Percentiles rank a stretch among this genome's conserved stretches.
Evolutionary conservation across 2,888 invertebrate species (phyloP).

Genomic region (Machimus atricapillus): DNA sequence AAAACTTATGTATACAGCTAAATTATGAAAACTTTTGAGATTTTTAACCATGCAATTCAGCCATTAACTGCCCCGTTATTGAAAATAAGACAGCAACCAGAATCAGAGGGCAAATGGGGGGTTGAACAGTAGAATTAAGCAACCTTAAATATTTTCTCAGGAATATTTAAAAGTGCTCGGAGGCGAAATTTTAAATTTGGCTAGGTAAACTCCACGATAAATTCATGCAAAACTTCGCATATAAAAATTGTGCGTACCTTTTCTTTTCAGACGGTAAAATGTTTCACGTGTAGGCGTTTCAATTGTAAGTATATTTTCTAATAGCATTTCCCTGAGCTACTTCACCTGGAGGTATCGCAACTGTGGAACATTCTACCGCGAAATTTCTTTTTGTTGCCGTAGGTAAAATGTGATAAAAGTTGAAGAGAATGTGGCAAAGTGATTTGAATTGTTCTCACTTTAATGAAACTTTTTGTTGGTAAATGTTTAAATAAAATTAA

Average conservation of each 20-base stretch:
- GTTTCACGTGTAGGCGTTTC: background rate
- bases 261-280: background rate
- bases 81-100: background rate
- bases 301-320: background rate
- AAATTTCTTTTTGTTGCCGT: background rate
- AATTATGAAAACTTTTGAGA: too few relatives aligned
- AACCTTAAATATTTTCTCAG: background rate
- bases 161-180: background rate
- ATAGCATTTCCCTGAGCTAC: background rate
- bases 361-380: background rate
- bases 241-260: background rate
- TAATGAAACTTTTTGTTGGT: background rate
- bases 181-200: background rate
- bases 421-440: background rate
- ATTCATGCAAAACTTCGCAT: background rate
- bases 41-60: too few relatives aligned
- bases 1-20: too few relatives aligned
- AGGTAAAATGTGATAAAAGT: background rate
- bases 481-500: background rate
- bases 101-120: background rate
- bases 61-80: too few relatives aligned
- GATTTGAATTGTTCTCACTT: background rate
- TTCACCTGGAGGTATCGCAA: background rate
- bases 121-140: background rate
- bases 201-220: background rate